Conservation (phyloP, 2,797 vertebrate genomes). For the Vultur gryphus region DNA sequence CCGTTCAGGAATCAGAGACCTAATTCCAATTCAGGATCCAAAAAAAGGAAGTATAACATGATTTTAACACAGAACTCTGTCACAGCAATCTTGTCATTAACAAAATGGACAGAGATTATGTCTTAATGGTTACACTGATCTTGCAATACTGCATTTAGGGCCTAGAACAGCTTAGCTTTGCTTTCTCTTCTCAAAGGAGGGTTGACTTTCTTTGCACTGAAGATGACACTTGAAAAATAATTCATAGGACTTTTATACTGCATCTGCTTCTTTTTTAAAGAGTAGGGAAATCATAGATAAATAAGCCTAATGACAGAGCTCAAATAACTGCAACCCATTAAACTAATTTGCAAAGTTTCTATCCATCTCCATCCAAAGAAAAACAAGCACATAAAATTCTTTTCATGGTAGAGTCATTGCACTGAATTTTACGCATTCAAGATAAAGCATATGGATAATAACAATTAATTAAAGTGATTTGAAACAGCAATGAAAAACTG, state of each 20-base stretch:
- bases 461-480: conserved; percentile 21
- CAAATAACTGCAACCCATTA: not conserved
- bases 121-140: not conserved
- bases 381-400: not conserved
- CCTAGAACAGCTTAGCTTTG: not conserved
- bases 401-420: not conserved
- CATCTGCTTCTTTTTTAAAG: not conserved
- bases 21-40: not conserved
- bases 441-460: not conserved
- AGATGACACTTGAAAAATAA: not conserved
- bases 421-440: not conserved
- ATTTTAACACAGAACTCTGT: not conserved
- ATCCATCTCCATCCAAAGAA: not conserved
- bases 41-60: not conserved
- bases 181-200: not conserved
- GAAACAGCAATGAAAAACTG: not conserved
- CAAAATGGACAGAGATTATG: not conserved
- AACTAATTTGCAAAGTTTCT: not conserved
- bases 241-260: not conserved
- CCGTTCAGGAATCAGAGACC: not conserved
- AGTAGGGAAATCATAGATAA: not conserved
- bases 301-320: not conserved
- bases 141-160: not conserved
- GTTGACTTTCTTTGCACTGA: not conserved
- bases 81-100: not conserved